Base-by-base conservation (phyloP, 1,140 invertebrate genomes). In the Macrobrachium rosenbergii region DNA sequence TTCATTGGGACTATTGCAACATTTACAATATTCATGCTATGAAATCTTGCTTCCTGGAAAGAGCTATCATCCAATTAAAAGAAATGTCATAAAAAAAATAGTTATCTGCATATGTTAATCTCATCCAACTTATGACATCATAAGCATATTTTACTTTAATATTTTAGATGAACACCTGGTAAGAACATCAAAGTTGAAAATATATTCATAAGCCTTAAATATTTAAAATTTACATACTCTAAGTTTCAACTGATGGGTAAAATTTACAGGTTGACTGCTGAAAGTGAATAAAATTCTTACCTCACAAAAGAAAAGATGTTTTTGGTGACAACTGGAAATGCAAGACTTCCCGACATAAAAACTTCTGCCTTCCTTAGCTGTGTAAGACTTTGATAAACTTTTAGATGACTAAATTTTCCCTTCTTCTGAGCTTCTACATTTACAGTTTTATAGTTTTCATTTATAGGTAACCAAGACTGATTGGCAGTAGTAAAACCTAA, bases 401-500 rank as follows among this genome's bases (percentile, higher is more conserved):
- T 82, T 12, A 88, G 81, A 43, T 88, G 87, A n/a, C 79, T 82
- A 16, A 10, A 11, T 45, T 72, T 62, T 5, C 67, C 79, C 23
- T 76, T 19, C 67, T 62, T 43, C 23, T 88, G 87, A 7, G 80
- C 90, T 19, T 78, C 19, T 0, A 94, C 93, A 90, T 95, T 95
- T 23, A 92, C 90, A 0, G 89, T 90, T n/a, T 88, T 79, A 88
- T 94, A 95, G 88, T 94, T 92, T 0, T 92, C 88, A 88, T 94
- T 92, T 1, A 95, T 91, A 5, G 95, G 95, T 17, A 96, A 90
- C 95, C 96, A 97, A 0, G 95, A 94, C 2, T 90, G 93, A 0
- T 93, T 90, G 16, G 91, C 93, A 0, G 91, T 93, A 0, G 94
- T 94, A 90, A 96, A 96, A 88, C 94, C 94, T 94, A 72, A 37